Base-by-base conservation (phyloP, 2,797 vertebrate genomes). In the Anguilla anguilla region DNA sequence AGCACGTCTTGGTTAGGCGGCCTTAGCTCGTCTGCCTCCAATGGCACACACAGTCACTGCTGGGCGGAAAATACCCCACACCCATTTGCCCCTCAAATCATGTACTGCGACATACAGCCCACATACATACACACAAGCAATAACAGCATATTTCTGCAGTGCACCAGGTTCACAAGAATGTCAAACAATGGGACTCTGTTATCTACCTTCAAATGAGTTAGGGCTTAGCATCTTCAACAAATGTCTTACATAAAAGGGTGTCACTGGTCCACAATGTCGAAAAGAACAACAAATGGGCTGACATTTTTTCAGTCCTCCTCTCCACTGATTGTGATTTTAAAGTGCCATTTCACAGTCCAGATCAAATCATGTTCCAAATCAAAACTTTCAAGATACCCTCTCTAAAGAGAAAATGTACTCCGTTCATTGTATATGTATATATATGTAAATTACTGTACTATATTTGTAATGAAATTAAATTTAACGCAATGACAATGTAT, bases 371-470 rank as follows among this genome's bases (percentile, higher is more conserved):
- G 25, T 28, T 67, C 25, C 64, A 74, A 74, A 74, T 17, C 74
- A 39, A 79, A 79, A 22, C 17, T 39, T 77, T 35, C 39, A 43
- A 1, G 17, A 77, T 13, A 15, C 43, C 72, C 31, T 35, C 19
- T 39, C 59, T 49, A 64, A 15, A 82, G 9, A 51, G 86, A 9
- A 86, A 83, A 89, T 86, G 67, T 88, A 81, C 31, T 86, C 84
- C 0, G 90, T 88, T 87, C 89, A 2, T 86, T 89, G 69, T 88
- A 86, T 89, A 91, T 94, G 92, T 95, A 92, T 53, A 93, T 53
- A 93, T 89, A 82, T 93, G 84, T 93, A 91, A 91, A 94, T 90
- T 90, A 92, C 55, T 92, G 57, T 57, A 92, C 69, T 94, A 92
- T 94, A 93, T 94, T 93, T 94, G 91, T 91, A 91, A 86, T 79